Evolutionary conservation across 1,140 invertebrate genomes (phyloP).

Genomic region (Drosophila guanche): DNA sequence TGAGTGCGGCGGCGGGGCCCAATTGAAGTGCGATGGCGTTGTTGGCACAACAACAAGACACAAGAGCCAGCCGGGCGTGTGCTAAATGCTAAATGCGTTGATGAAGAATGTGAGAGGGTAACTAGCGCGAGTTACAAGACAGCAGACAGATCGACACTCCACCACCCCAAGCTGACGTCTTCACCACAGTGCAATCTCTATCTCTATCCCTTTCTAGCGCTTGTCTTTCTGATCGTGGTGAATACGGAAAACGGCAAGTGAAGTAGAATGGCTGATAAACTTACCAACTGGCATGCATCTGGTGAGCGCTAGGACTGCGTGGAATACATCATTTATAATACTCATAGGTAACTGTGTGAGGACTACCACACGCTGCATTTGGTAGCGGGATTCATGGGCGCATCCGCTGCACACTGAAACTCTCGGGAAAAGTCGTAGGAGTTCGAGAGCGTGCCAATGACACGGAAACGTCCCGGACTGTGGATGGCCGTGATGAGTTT

Average conservation of each 20-base stretch:
- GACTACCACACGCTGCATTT: constrained; percentile 89
- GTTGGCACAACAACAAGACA: constrained; percentile 48
- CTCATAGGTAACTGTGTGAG: constrained; percentile 29
- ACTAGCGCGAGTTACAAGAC: background rate
- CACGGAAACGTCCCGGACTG: constrained; percentile 89
- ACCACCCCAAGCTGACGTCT: too few relatives aligned
- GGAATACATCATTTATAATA: constrained; percentile 56
- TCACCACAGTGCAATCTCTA: too few relatives aligned
- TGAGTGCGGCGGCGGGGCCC: constrained; percentile 20
- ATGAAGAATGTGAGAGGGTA: constrained; percentile 1
- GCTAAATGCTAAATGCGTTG: too few relatives aligned
- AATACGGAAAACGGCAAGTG: too few relatives aligned
- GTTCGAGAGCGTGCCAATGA: constrained; percentile 93
- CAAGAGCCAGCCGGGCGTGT: background rate
- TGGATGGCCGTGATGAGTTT: constrained; percentile 91
- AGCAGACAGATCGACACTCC: too few relatives aligned
- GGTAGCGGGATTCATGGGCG: constrained; percentile 91
- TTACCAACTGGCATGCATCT: constrained; percentile 40
- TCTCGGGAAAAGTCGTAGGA: constrained; percentile 91
- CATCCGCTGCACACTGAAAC: constrained; percentile 88
- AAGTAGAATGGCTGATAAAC: constrained; percentile 10
- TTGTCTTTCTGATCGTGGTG: too few relatives aligned
- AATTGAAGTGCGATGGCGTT: constrained; percentile 64
- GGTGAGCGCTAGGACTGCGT: constrained; percentile 27
- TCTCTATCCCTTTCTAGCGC: too few relatives aligned